These are phyloP conservation scores for Monopis laevigella DNA, from an alignment of 2,888 invertebrate genomes.

Conservation along the genomic window DNA sequence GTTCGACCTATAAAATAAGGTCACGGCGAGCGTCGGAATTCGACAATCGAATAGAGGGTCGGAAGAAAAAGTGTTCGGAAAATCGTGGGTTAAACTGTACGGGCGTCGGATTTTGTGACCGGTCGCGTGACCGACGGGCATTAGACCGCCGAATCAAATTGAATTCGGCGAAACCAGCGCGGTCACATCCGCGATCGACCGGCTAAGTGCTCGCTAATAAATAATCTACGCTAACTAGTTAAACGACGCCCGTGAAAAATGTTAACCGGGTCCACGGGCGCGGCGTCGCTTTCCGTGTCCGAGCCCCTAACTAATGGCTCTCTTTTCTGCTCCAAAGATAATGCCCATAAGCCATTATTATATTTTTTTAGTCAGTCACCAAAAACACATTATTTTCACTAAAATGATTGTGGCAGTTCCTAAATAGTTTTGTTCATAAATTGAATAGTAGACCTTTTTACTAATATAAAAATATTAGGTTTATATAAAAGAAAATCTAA, in stretches of 20 bases:
- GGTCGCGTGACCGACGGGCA: slow-evolving; percentile 50
- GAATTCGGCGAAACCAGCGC: slow-evolving; percentile 35
- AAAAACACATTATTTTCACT: too few species aligned
- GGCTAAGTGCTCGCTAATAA: slow-evolving; percentile 31
- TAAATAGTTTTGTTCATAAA: too few species aligned
- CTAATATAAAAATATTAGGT: too few species aligned
- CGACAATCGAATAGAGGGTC: slow-evolving; percentile 16
- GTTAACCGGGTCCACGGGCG: slow-evolving; percentile 26
- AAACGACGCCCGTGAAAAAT: slow-evolving; percentile 16
- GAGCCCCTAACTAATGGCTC: not conserved
- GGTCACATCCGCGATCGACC: slow-evolving; percentile 34
- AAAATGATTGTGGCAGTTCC: too few species aligned
- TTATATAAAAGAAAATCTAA: too few species aligned
- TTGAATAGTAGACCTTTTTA: too few species aligned
- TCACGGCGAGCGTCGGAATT: slow-evolving; percentile 14
- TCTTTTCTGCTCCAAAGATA: not conserved
- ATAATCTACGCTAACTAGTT: slow-evolving; percentile 39
- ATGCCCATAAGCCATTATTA: too few species aligned
- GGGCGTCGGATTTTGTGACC: slow-evolving; percentile 15
- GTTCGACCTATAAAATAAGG: slow-evolving; percentile 10
- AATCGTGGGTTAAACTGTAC: slow-evolving; percentile 13
- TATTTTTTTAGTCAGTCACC: too few species aligned
- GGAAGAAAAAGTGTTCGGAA: slow-evolving; percentile 14
- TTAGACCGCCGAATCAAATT: slow-evolving; percentile 55
- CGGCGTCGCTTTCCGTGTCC: slow-evolving; percentile 13